Conservation (phyloP, 2,797 vertebrate genomes). For the Margarornis squamiger region DNA sequence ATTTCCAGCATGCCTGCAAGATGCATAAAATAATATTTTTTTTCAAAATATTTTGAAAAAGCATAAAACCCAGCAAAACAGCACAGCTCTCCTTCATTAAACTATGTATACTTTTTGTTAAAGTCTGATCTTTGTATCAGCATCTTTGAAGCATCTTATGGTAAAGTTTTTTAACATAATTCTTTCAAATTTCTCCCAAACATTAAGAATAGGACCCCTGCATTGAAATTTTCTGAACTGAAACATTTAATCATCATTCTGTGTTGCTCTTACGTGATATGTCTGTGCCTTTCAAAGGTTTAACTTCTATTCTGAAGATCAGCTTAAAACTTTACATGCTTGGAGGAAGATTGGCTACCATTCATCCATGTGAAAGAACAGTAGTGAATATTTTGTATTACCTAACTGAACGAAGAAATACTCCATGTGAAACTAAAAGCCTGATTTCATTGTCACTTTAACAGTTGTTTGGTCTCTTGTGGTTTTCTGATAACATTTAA, state of each 20-base stretch:
- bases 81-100: not conserved
- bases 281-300: conserved; percentile 16
- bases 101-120: not conserved
- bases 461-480: conserved; percentile 32
- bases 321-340: conserved; percentile 10
- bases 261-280: not conserved
- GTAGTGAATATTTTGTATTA: conserved; percentile 16
- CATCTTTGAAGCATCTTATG: not conserved
- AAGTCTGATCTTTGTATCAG: not conserved
- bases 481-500: conserved; percentile 21
- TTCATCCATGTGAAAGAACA: conserved; percentile 31
- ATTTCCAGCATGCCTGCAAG: not conserved
- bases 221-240: not conserved
- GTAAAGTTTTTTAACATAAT: not conserved
- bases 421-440: conserved; percentile 44
- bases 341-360: not conserved
- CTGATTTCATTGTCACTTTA: conserved; percentile 40
- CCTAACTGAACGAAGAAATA: conserved; percentile 18
- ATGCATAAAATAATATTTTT: not conserved
- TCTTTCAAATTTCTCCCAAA: not conserved
- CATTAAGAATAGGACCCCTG: not conserved
- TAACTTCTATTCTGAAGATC: conserved; percentile 9
- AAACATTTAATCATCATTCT: not conserved
- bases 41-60: not conserved
- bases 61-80: not conserved